Percentiles rank a stretch among this genome's conserved stretches.
Conservation (phyloP, 1,140 invertebrate genomes). For the Kradibia gibbosae region DNA sequence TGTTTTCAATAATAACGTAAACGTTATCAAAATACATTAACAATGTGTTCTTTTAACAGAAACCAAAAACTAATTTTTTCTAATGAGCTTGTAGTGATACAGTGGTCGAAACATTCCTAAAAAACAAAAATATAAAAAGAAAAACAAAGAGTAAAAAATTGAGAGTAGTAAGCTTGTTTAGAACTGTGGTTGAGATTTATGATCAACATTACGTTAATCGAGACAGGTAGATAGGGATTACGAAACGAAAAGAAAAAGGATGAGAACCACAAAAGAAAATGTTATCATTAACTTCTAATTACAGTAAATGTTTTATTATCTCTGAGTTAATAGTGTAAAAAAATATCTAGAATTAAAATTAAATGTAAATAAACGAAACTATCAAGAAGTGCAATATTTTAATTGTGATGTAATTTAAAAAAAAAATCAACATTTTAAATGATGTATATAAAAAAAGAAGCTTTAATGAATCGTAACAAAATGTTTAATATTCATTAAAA, state of each 20-base stretch:
- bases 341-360: background rate
- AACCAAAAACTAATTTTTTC: background rate
- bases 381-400: no score
- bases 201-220: slow-evolving; percentile 37
- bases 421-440: no score
- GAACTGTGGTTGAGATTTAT: slow-evolving; percentile 13
- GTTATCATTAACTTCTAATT: slow-evolving; percentile 15
- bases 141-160: slow-evolving; percentile 36
- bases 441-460: no score
- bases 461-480: no score
- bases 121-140: slow-evolving; percentile 15
- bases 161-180: slow-evolving; percentile 36
- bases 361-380: background rate
- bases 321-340: background rate
- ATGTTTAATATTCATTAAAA: no score
- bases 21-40: no score
- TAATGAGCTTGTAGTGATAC: slow-evolving; percentile 26
- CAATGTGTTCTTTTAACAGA: background rate
- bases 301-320: background rate
- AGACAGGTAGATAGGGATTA: slow-evolving; percentile 33
- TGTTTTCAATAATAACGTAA: no score
- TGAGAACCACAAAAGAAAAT: background rate
- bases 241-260: slow-evolving; percentile 18
- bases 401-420: no score
- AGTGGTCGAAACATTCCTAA: slow-evolving; percentile 4